Base-by-base conservation (phyloP, 1,140 invertebrate genomes). In the Drosophila dunni region DNA sequence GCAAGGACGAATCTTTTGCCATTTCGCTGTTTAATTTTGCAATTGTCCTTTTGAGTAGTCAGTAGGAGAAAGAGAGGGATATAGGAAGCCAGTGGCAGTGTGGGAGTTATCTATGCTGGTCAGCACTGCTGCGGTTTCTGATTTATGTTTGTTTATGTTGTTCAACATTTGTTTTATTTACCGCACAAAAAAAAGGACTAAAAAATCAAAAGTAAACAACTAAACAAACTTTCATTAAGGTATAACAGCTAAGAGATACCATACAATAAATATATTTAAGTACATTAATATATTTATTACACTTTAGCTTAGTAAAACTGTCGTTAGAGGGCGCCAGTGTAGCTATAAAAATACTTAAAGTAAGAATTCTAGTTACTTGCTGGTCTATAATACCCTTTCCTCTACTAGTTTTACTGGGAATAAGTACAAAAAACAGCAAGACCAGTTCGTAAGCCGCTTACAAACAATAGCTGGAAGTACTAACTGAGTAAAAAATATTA, bases 1-100 rank as follows among this genome's bases (percentile, higher is more conserved):
- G 54, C 68, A 54, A 56, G 67, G 78, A 78, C 78, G 68, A 75
- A 46, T 75, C 77, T 75, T 58, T 75, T 75, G 83, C 84, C 80
- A 78, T 75, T 80, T 89, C 80, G 78, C 84, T 88, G 84, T 88
- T 88, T 84, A 88, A 88, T 89, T 88, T 88, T 67, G 83, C 84
- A 89, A 89, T 88, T 88, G 84, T 88, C 78, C 84, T 83, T 89
- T 89, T 89, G 77, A 45, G 1, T 1, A 11, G 6, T 20, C 0
- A 8, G 15, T 20, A 42, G 13, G 9, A 40, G 38, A n/a, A 10
- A 36, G 7, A 65, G 24, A 46, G 15, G 0, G 42, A 40, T 15
- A 5, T 13, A 44, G 38, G 11, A 10, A 13, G 20, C 7, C 36
- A 63, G 36, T n/a, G 15, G 17, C 7, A 24, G 44, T 29, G 53